Evolutionary conservation across 2,797 vertebrate genomes (phyloP), one percentile per base, ranked within the genome.

Genomic region (Muraenolepis orangiensis): DNA sequence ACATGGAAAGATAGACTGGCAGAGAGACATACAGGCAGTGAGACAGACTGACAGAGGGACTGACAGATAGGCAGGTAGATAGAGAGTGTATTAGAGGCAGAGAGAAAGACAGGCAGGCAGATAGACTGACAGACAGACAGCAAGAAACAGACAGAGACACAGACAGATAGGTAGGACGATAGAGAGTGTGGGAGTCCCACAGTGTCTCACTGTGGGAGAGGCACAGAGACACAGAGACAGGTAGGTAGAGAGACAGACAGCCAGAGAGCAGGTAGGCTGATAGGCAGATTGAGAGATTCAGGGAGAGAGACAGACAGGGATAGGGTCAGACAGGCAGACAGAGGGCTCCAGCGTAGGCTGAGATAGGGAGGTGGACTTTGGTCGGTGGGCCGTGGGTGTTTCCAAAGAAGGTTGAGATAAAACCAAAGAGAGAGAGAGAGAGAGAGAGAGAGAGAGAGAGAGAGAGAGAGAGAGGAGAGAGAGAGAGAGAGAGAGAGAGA

Each of bases 321-420:
- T 42, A 32, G 20, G 14, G 46, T 23, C 46, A 61, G 70, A 29
- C 38, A 71, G 70, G 42, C 38, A 71, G 72, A 38, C 70, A 38
- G 30, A 66, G 74, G 74, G 79, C 72, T 72, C 74, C 66, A 76
- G 75, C 72, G 72, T 72, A 71, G 72, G 79, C 42, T 64, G 75
- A 77, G 93, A 94, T 94, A 94, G 94, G 85, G 6, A 23, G 36
- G 72, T 86, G 92, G 93, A 94, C 94, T 94, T 94, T 93, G 93
- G 81, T 85, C 93, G 64, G 72, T 87, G 76, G 69, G 87, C 80
- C 76, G 81, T 90, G 89, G 88, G 88, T 93, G 93, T 91, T 92
- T 91, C 77, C 92, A 90, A 90, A 89, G 85, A 88, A 85, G 81
- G 84, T 82, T 11, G 80, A 92, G 93, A 94, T 94, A 94, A 93